Conservation (phyloP, 2,888 invertebrate species). For the Candidula unifasciata region DNA sequence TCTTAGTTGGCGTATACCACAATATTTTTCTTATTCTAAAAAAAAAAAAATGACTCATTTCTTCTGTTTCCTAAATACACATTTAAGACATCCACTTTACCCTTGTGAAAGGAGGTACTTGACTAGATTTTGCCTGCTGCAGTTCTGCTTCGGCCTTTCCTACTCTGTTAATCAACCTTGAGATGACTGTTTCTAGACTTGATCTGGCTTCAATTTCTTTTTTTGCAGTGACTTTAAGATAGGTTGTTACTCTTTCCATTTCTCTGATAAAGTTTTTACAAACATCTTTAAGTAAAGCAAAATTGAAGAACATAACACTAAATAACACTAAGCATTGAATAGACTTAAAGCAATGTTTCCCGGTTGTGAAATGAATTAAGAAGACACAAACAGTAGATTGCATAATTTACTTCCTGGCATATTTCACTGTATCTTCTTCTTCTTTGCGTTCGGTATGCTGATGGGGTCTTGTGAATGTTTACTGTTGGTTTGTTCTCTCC, state of each 20-base stretch:
- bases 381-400: no score
- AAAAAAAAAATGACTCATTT: not conserved
- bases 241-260: conserved; percentile 62
- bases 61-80: not conserved
- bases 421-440: no score
- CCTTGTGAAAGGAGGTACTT: not conserved
- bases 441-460: no score
- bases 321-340: no score
- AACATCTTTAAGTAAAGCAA: no score
- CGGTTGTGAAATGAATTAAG: no score
- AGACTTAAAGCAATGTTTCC: no score
- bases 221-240: conserved; percentile 64
- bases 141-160: conserved; percentile 69
- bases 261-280: conserved; percentile 55
- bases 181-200: conserved; percentile 70
- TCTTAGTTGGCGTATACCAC: no score
- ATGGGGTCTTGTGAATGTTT: no score
- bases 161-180: conserved; percentile 67
- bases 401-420: no score
- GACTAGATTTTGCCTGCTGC: conserved; percentile 30
- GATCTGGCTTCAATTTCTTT: conserved; percentile 70
- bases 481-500: no score
- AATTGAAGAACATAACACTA: no score
- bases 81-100: not conserved
- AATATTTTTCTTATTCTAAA: not conserved